Conservation (phyloP, 2,888 invertebrate species). For the Heliconius cydno region DNA sequence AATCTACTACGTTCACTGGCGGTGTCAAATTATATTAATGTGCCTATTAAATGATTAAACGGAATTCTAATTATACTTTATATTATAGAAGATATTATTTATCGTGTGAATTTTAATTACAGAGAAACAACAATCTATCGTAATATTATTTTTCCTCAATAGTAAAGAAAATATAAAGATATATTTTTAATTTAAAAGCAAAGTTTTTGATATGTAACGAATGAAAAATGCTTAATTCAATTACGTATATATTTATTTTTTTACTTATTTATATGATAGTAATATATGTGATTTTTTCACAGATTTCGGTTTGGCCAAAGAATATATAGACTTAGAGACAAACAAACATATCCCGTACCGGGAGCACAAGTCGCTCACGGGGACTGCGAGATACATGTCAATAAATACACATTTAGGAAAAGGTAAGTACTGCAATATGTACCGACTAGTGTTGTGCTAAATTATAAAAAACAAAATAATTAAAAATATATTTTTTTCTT, state of each 20-base stretch:
- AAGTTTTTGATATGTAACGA: too few relatives aligned
- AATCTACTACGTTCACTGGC: neutral
- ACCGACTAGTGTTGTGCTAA: neutral
- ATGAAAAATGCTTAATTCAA: too few relatives aligned
- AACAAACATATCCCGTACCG: conserved; percentile 99
- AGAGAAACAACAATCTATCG: neutral
- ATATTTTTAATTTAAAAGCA: too few relatives aligned
- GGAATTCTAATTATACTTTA: neutral
- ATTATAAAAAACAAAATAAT: too few relatives aligned
- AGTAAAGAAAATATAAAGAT: too few relatives aligned
- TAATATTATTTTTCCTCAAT: too few relatives aligned
- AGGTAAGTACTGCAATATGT: conserved; percentile 72
- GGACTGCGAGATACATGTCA: conserved; percentile 99
- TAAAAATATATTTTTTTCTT: too few relatives aligned
- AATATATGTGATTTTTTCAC: conserved; percentile 57
- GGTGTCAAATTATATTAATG: neutral
- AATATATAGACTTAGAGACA: conserved; percentile 99
- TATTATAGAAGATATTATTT: neutral
- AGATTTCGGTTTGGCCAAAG: conserved; percentile 99
- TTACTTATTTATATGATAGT: neutral
- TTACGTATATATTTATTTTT: neutral
- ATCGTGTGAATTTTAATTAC: neutral
- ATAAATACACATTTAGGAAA: conserved; percentile 99
- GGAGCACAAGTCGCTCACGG: conserved; percentile 99
- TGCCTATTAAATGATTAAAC: neutral